Conservation (phyloP, 2,888 invertebrate genomes). For the Drosophila mulleri region DNA sequence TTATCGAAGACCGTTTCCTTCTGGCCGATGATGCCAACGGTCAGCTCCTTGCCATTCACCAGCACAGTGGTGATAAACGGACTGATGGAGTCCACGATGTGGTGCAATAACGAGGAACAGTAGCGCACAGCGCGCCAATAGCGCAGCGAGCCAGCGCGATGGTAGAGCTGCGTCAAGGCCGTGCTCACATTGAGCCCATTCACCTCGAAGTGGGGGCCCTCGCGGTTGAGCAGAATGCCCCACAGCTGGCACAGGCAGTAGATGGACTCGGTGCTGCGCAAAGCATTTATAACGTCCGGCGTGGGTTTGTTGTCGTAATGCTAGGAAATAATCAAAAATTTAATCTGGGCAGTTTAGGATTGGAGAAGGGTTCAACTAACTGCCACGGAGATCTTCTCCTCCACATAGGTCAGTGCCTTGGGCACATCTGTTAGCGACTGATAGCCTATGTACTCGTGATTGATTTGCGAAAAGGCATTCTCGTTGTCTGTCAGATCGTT, state of each 20-base stretch:
- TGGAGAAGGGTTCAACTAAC: constrained; percentile 78
- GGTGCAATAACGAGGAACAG: constrained; percentile 96
- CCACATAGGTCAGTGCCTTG: constrained; percentile 90
- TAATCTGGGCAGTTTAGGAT: neutral
- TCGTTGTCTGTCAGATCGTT: constrained; percentile 91
- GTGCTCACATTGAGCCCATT: constrained; percentile 88
- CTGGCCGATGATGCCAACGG: constrained; percentile 97
- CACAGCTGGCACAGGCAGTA: constrained; percentile 93
- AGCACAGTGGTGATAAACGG: constrained; percentile 99
- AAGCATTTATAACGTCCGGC: constrained; percentile 90
- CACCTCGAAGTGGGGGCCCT: constrained; percentile 92
- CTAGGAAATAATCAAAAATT: constrained; percentile 74
- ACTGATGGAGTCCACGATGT: constrained; percentile 98
- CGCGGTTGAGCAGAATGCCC: constrained; percentile 92
- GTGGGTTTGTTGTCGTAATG: constrained; percentile 88
- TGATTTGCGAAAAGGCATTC: constrained; percentile 93
- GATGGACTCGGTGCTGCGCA: constrained; percentile 90
- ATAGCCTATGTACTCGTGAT: constrained; percentile 96
- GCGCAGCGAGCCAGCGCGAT: constrained; percentile 93
- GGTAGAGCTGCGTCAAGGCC: constrained; percentile 90
- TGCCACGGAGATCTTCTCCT: constrained; percentile 87
- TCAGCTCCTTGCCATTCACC: constrained; percentile 98
- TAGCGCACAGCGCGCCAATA: constrained; percentile 98
- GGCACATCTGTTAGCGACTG: constrained; percentile 98
- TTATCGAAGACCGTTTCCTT: constrained; percentile 99